phyloP scores from a whole-genome alignment of 2,113 vertebrate genomes.

The Catagonus wagneri region DNA sequence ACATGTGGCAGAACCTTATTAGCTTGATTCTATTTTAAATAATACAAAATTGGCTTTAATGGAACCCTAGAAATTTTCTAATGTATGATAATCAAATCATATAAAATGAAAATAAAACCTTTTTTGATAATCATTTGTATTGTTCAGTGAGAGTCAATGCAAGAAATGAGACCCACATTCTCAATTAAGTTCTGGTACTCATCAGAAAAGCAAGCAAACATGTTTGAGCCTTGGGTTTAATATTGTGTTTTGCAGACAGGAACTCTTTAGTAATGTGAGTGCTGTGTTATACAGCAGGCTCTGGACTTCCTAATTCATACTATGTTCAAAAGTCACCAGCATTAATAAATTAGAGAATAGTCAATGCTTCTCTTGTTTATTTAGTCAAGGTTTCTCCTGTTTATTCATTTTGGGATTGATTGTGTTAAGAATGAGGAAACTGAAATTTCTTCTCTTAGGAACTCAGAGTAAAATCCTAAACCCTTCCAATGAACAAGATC shows the following conservation, averaged over 20 bases:
- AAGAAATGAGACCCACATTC: background rate
- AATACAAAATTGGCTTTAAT: background rate
- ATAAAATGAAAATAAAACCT: background rate
- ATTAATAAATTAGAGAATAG: background rate
- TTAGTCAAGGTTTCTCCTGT: conserved; percentile 15
- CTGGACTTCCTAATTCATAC: background rate
- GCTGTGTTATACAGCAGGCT: background rate
- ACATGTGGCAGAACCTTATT: background rate
- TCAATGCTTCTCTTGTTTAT: background rate
- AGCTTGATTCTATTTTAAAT: conserved; percentile 5
- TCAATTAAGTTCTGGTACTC: background rate
- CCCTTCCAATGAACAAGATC: background rate
- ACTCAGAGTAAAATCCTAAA: background rate
- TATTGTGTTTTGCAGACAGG: background rate
- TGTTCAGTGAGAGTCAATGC: background rate
- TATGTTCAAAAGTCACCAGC: background rate
- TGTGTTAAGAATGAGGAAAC: background rate
- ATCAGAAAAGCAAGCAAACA: background rate
- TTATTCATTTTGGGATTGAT: conserved; percentile 15
- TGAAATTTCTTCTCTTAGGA: background rate
- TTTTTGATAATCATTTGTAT: background rate
- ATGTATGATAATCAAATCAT: background rate
- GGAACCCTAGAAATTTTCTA: background rate
- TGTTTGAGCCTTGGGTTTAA: background rate
- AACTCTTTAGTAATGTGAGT: background rate